Percentiles rank a stretch among this genome's conserved stretches.
phyloP scores from a whole-genome alignment of 2,888 invertebrate species.

The Phasia obesa region DNA sequence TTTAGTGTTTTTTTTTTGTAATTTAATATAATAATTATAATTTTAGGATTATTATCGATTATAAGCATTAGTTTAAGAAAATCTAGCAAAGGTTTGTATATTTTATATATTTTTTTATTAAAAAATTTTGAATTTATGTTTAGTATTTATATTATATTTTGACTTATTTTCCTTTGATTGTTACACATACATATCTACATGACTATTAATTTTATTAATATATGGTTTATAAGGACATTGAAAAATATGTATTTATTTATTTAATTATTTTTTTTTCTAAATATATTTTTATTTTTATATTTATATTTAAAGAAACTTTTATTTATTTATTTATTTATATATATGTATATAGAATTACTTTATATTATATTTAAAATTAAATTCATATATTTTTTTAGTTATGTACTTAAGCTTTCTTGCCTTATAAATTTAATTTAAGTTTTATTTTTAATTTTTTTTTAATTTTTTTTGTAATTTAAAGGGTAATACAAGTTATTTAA shows the following conservation, averaged over 20 bases:
- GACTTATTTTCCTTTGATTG: constrained; percentile 64
- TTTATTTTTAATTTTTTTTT: constrained; percentile 21
- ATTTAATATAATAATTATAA: constrained; percentile 33
- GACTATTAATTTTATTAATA: constrained; percentile 69
- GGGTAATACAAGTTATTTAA: constrained; percentile 51
- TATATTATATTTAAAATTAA: constrained; percentile 32
- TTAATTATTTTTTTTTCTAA: constrained; percentile 33
- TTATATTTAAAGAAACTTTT: constrained; percentile 44
- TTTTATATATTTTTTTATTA: constrained; percentile 34
- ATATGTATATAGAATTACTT: constrained; percentile 40
- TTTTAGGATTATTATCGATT: constrained; percentile 58
- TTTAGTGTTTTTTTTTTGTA: constrained; percentile 21
- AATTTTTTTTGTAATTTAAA: constrained; percentile 28
- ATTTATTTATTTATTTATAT: constrained; percentile 25
- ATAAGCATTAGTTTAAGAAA: constrained; percentile 68
- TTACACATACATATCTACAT: constrained; percentile 71
- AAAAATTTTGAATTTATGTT: constrained; percentile 11
- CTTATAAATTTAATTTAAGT: constrained; percentile 61
- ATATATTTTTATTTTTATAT: constrained; percentile 29
- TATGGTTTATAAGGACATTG: constrained; percentile 59
- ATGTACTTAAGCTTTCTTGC: constrained; percentile 66
- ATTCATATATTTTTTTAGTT: constrained; percentile 37
- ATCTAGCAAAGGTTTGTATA: constrained; percentile 60
- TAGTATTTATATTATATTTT: constrained; percentile 6
- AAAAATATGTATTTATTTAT: constrained; percentile 64